Evolutionary conservation across 2,888 invertebrate species (phyloP).

Genomic region (Bibio marci): DNA sequence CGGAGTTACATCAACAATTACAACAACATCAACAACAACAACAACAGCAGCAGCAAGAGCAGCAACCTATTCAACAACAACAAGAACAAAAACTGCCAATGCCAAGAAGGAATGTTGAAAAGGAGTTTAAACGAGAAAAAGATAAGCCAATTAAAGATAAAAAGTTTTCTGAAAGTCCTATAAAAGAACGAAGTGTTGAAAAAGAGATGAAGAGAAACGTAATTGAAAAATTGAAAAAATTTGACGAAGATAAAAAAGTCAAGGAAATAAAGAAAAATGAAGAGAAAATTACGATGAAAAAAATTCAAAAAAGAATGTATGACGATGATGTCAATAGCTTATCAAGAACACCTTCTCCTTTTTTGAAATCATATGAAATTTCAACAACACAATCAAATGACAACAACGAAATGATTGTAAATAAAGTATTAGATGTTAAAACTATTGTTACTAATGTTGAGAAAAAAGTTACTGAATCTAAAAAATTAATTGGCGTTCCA

Average conservation of each 20-base stretch:
- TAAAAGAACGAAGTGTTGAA: too few species aligned
- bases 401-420: too few species aligned
- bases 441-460: too few species aligned
- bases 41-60: too few species aligned
- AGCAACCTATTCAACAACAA: too few species aligned
- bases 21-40: too few species aligned
- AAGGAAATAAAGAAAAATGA: not conserved
- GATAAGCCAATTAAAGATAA: not conserved
- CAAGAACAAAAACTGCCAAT: too few species aligned
- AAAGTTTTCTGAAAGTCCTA: too few species aligned
- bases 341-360: conserved; percentile 75
- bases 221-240: not conserved
- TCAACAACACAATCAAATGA: too few species aligned
- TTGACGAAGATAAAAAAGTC: conserved; percentile 7
- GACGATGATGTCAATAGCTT: conserved; percentile 43
- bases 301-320: not conserved
- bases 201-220: conserved; percentile 7
- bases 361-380: conserved; percentile 40
- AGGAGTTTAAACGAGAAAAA: not conserved
- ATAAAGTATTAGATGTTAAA: too few species aligned
- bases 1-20: too few species aligned
- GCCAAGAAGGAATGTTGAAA: not conserved
- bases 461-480: too few species aligned
- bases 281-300: not conserved
- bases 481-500: conserved; percentile 33